A percentile compares a stretch with the other conserved stretches of the same genome.
These are phyloP conservation scores for Phymatocera aterrima DNA, from an alignment of 2,888 invertebrate genomes.

Conservation along the genomic window DNA sequence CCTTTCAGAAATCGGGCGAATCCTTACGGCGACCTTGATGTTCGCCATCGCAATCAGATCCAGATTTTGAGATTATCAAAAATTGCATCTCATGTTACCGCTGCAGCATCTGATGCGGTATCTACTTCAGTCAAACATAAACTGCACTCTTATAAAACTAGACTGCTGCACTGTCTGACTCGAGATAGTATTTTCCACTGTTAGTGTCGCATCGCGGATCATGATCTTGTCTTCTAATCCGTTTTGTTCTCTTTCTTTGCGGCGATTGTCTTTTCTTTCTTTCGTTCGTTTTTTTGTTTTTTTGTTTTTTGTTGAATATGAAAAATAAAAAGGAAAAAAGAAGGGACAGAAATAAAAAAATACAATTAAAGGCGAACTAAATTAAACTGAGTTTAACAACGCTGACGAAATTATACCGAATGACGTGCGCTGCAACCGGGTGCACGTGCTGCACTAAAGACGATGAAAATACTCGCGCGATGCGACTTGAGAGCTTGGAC, in stretches of 20 bases:
- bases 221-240: no score
- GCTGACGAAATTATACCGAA: slow-evolving; percentile 23
- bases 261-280: no score
- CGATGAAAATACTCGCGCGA: slow-evolving; percentile 71
- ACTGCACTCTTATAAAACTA: no score
- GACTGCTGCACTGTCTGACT: no score
- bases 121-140: no score
- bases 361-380: not conserved
- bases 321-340: not conserved
- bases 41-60: slow-evolving; percentile 76
- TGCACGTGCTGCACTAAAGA: slow-evolving; percentile 70
- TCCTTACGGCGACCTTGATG: slow-evolving; percentile 81
- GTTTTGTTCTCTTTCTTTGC: no score
- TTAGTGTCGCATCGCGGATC: no score
- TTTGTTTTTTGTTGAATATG: no score
- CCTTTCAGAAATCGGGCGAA: slow-evolving; percentile 81
- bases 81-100: not conserved
- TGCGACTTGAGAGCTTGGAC: slow-evolving; percentile 61
- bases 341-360: slow-evolving; percentile 35
- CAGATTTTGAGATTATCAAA: not conserved
- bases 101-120: no score
- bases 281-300: no score
- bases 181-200: no score
- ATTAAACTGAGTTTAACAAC: not conserved
- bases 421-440: slow-evolving; percentile 60